Base-by-base conservation (phyloP, 2,797 vertebrate species). In the Oreochromis grahami region DNA sequence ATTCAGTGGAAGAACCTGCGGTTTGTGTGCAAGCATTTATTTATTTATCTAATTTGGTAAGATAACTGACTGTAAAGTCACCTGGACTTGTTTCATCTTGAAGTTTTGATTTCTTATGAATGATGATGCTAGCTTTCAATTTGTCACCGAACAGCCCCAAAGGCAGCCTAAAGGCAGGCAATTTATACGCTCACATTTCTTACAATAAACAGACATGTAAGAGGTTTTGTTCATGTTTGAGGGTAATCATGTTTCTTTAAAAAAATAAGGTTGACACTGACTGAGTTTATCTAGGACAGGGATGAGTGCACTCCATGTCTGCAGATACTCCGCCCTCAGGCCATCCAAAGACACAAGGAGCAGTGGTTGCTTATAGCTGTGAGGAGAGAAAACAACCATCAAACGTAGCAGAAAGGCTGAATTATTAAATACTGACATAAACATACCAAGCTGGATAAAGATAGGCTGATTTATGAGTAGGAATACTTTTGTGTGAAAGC, bases 261-360 rank as follows among this genome's bases (percentile, higher is more conserved):
- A 38, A 38, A 38, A 12, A 65, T n/a, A 21, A 24, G 38, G 38
- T 17, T 11, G 65, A 45, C 1, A 70, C 38, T 70, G 14, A 70
- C 65, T 70, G 48, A 97, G 94, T 86, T 96, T 97, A 51, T 93
- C 77, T 78, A 97, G 87, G 2, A 96, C 95, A 0, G 96, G 96
- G 12, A 96, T 32, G 3, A 95, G 51, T 1, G 76, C 2, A 1
- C 48, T 68, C 96, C 96, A 97, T 0, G 92, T 94, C 60, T 86
- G 91, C 79, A 96, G 86, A 81, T 97, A 97, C 36, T 96, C 96
- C 0, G 96, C 95, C 38, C 96, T 88, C n/a, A 97, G 90, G 5
- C 96, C 96, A 7, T 97, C 96, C 90, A 97, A 24, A 10, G 96
- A 97, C 19, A 97, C 74, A 2, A 97, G 91, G 8, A 97, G 93